Evolutionary conservation across 2,888 invertebrate genomes (phyloP), one percentile per base, ranked within the genome.

Genomic region (Cremastinae sp.): DNA sequence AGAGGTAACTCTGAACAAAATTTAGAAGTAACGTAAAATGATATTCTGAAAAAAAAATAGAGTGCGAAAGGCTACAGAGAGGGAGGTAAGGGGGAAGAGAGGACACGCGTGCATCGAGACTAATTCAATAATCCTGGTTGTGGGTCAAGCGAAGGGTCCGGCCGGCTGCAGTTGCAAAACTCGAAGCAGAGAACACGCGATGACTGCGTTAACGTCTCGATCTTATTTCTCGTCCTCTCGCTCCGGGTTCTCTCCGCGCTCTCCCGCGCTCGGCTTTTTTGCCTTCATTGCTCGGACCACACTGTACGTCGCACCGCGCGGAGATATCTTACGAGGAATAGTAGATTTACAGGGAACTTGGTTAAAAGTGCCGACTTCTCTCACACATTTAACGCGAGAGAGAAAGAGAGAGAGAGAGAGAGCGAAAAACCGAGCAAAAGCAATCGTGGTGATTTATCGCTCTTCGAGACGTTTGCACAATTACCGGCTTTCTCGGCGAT

Each of bases 321-420:
- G 51, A 47, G 68, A 51, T 62, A 65, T 65, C 70, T 68, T 79
- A 79, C 81, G 80, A 83, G 80, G 79, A 85, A 84, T 84, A 82
- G 84, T 85, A 83, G 84, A 85, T 84, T 84, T 85, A 83, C 83
- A 84, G 78, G 80, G 85, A 85, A 85, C 77, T 78, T 68, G 51
- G 73, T 75, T 66, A 77, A 79, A 74, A 78, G 76, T 74, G 74
- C 74, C 73, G 77, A 74, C 61, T 74, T 65, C 78, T 74, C 80
- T 80, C 53, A 78, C 70, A 80, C 16, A 54, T 54, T 76, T 78
- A 62, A 4, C 68, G 64, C 34, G 51, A 9, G 54, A 54, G 56
- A 62, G 41, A 66, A 28, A 54, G 22, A 8, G 38, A 54, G 45
- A 38, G 64, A 36, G n/a, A 14, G 47, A 47, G 47, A 47, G 65